phyloP scores from a whole-genome alignment of 2,797 vertebrate genomes.

The Acanthurus tractus region DNA sequence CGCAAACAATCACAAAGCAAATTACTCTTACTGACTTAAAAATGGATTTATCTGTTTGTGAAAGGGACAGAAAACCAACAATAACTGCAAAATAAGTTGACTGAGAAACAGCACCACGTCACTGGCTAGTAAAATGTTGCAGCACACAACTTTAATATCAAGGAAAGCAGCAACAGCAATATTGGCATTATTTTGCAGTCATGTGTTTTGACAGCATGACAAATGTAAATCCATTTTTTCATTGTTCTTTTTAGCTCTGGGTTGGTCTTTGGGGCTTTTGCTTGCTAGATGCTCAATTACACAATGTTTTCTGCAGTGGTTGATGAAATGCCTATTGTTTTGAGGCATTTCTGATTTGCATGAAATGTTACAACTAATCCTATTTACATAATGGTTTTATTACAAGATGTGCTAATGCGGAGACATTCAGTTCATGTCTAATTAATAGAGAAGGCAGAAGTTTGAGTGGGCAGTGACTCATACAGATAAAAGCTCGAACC shows the following conservation, averaged over 20 bases:
- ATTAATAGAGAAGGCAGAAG: conserved; percentile 42
- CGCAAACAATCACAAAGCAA: neutral
- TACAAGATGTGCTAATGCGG: neutral
- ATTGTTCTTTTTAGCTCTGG: conserved; percentile 1
- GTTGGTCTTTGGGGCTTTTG: neutral
- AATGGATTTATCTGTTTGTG: neutral
- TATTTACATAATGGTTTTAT: conserved; percentile 41
- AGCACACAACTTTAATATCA: neutral
- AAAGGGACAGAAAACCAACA: neutral
- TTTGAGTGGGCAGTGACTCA: conserved; percentile 56
- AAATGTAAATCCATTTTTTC: conserved; percentile 39
- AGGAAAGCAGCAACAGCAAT: neutral
- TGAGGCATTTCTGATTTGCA: conserved; percentile 30
- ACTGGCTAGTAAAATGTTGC: conserved; percentile 7
- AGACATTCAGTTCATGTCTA: conserved; percentile 30
- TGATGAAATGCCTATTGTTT: neutral
- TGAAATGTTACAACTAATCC: conserved; percentile 30
- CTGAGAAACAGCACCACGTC: neutral
- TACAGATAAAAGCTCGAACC: conserved; percentile 35
- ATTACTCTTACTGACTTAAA: neutral
- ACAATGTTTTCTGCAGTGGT: conserved; percentile 6
- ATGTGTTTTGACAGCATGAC: conserved; percentile 27
- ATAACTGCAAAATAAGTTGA: neutral
- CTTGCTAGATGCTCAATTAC: conserved; percentile 6
- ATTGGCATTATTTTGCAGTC: conserved; percentile 5